These are phyloP conservation scores for Cyprinella venusta DNA, from an alignment of 2,797 vertebrate species.

Conservation along the genomic window DNA sequence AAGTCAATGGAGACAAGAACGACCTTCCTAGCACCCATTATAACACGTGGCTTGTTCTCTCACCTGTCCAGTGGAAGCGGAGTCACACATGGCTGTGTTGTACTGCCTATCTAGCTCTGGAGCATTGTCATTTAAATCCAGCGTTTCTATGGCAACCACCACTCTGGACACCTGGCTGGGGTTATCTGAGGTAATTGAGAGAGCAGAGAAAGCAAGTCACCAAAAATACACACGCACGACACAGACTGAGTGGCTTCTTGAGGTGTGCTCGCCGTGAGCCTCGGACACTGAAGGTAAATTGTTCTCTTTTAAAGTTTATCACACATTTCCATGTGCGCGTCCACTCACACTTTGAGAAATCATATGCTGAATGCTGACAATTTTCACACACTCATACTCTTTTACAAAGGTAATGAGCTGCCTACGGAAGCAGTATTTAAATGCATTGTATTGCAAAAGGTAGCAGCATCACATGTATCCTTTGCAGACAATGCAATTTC, in stretches of 20 bases:
- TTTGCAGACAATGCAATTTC: background rate
- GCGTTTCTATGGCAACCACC: constrained; percentile 83
- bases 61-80: constrained; percentile 84
- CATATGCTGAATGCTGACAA: constrained; percentile 6
- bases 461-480: background rate
- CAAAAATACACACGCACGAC: constrained; percentile 12
- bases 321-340: background rate
- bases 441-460: background rate
- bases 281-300: constrained; percentile 9
- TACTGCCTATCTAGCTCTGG: constrained; percentile 87
- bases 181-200: constrained; percentile 78
- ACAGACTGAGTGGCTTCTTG: background rate
- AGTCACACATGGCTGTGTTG: constrained; percentile 88
- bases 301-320: constrained; percentile 13
- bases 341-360: background rate
- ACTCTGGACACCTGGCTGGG: constrained; percentile 86
- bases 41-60: constrained; percentile 53
- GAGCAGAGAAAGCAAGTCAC: constrained; percentile 21
- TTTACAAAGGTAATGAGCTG: background rate
- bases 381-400: constrained; percentile 22
- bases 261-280: constrained; percentile 9
- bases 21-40: constrained; percentile 18
- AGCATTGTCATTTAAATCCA: constrained; percentile 91
- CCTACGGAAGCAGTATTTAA: background rate
- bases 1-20: constrained; percentile 10